These are phyloP conservation scores for Shinisaurus crocodilurus DNA, from an alignment of 2,113 vertebrate species.

Conservation along the genomic window DNA sequence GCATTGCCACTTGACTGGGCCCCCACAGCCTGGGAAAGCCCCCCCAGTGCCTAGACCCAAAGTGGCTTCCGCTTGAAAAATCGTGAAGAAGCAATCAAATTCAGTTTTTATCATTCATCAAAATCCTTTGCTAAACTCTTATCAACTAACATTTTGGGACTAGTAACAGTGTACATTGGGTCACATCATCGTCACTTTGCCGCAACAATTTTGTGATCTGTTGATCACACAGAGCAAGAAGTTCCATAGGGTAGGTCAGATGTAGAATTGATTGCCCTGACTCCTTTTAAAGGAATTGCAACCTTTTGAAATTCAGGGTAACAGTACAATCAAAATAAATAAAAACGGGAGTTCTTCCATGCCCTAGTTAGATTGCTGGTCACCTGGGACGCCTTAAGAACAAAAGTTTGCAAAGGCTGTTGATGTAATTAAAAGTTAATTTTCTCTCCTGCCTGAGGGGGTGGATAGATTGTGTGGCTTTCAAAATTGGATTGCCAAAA, in stretches of 20 bases:
- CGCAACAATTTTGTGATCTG: neutral
- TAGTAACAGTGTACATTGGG: neutral
- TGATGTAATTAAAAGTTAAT: constrained; percentile 25
- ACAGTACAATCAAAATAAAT: neutral
- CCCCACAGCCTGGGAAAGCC: too few relatives aligned
- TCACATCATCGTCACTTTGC: too few relatives aligned
- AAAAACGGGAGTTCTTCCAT: neutral
- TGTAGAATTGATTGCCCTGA: neutral
- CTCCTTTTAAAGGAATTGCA: neutral
- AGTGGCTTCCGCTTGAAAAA: too few relatives aligned
- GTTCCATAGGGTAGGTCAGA: neutral
- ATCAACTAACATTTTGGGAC: neutral
- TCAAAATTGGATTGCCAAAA: neutral
- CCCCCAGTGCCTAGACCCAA: too few relatives aligned
- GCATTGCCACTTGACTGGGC: too few relatives aligned
- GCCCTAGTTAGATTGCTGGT: neutral
- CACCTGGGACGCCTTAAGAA: neutral
- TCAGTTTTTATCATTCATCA: neutral
- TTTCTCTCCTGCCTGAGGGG: neutral
- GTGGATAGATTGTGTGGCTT: neutral
- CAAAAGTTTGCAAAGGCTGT: constrained; percentile 1
- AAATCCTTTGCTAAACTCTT: neutral
- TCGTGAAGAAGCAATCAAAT: neutral
- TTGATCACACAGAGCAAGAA: neutral
- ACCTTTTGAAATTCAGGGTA: neutral